Evolutionary conservation across 2,888 invertebrate genomes (phyloP), one percentile per base, ranked within the genome.

Genomic region (Campoplex nolae): DNA sequence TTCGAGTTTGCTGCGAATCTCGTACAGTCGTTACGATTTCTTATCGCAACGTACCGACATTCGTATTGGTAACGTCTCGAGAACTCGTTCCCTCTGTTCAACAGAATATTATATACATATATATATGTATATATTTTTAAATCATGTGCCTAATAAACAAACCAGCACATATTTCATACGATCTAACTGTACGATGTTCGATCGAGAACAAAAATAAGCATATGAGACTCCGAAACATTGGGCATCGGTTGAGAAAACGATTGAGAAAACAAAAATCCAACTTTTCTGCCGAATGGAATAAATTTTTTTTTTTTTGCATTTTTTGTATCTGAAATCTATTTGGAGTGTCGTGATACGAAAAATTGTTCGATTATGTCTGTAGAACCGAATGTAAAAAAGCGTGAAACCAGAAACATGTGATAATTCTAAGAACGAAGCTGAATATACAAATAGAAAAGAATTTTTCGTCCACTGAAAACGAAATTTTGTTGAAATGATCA

Each of bases 41-140:
- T 75, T 75, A 23, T 68, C 68, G 42, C 68, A 58, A 42, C 84
- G 76, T 77, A 75, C 74, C 82, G 77, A 58, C 70, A 54, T 80
- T 75, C 45, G 51, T 16, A 32, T 62, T 62, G 7, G 32, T 16
- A 62, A 62, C 68, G 68, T 7, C 23, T 68, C 68, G 68, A 68
- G 42, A 42, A 32, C 32, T 62, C 62, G 7, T 32, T 62, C 13
- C 16, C 11, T 32, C 13, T 16, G 32, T 16, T 62, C 32, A 32
- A 62, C 1, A 32, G 32, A 62, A 16, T 62, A 62, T 62, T 58
- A 62, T 32, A 13, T 58, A 28, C 28, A 58, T 58, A 58, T 32
- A 4, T 58, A 62, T 32, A 13, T 58, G 32, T 16, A 58, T 58
- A 58, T 32, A 4, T 58, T 32, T 51, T 7, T 18, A 18, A 51